Percentiles rank a stretch among this genome's conserved stretches.
These are phyloP conservation scores for Rafetus swinhoei DNA, from an alignment of 2,113 vertebrate species.

Conservation along the genomic window DNA sequence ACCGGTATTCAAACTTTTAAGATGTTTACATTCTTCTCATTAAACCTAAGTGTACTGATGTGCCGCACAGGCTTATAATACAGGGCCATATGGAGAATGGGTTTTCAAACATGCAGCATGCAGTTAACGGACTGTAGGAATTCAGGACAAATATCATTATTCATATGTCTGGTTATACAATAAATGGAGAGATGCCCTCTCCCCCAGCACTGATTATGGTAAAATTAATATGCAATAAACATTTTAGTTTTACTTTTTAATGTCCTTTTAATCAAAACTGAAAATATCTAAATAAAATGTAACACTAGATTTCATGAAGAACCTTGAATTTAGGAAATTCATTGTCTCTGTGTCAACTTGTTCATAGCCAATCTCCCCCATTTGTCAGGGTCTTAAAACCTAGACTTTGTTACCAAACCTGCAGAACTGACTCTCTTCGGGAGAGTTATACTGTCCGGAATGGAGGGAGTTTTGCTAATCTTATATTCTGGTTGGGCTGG, in stretches of 20 bases:
- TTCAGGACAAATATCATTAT: conserved; percentile 11
- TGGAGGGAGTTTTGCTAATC: background rate
- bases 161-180: conserved; percentile 2
- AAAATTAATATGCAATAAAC: conserved; percentile 59
- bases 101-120: background rate
- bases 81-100: background rate
- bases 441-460: background rate
- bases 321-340: background rate
- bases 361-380: background rate
- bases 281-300: background rate
- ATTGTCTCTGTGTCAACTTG: background rate
- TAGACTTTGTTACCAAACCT: background rate
- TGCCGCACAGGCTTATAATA: background rate
- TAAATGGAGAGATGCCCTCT: background rate
- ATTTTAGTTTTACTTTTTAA: conserved; percentile 21
- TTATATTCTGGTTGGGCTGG: too few relatives aligned
- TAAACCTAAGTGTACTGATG: background rate
- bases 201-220: background rate
- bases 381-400: background rate
- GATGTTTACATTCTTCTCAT: conserved; percentile 38
- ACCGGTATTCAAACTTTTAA: conserved; percentile 22
- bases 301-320: background rate
- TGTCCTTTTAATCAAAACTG: background rate
- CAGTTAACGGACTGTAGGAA: conserved; percentile 27
- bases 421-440: background rate